Percentiles rank a stretch among this genome's conserved stretches.
phyloP scores from a whole-genome alignment of 1,140 invertebrate species.

The Ditylenchus dipsaci region DNA sequence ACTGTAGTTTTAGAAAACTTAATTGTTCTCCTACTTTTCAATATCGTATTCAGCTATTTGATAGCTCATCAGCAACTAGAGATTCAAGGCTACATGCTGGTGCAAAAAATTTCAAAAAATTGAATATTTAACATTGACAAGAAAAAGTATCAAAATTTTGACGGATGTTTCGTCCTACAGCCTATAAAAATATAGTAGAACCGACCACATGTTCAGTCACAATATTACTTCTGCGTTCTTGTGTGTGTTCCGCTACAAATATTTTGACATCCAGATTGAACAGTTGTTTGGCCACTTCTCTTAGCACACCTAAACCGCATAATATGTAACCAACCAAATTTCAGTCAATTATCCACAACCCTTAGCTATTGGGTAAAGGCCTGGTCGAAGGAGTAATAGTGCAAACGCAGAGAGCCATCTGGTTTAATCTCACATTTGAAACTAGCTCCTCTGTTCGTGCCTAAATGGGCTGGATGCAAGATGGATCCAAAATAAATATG shows the following conservation, averaged over 20 bases:
- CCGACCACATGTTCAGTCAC: constrained; percentile 44
- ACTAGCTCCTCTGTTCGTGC: constrained; percentile 25
- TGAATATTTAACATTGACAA: too few relatives aligned
- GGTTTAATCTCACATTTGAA: constrained; percentile 30
- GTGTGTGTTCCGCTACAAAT: constrained; percentile 50
- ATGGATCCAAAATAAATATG: neutral
- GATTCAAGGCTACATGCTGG: too few relatives aligned
- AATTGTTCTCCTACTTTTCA: too few relatives aligned
- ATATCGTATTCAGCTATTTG: too few relatives aligned
- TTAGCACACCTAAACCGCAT: constrained; percentile 44
- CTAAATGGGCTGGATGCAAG: too few relatives aligned
- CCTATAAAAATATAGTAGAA: too few relatives aligned
- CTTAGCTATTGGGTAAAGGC: constrained; percentile 59
- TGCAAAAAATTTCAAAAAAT: too few relatives aligned
- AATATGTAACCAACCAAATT: neutral
- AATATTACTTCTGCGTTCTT: constrained; percentile 48
- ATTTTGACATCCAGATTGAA: constrained; percentile 53
- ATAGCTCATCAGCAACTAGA: too few relatives aligned
- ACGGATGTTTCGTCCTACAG: too few relatives aligned
- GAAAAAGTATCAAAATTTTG: too few relatives aligned
- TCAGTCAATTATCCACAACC: neutral
- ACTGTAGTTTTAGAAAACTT: too few relatives aligned
- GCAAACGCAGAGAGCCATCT: constrained; percentile 37
- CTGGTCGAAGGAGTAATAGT: constrained; percentile 60
- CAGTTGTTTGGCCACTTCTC: constrained; percentile 46